Conservation (phyloP, 2,113 vertebrate genomes). For the Gobius niger region DNA sequence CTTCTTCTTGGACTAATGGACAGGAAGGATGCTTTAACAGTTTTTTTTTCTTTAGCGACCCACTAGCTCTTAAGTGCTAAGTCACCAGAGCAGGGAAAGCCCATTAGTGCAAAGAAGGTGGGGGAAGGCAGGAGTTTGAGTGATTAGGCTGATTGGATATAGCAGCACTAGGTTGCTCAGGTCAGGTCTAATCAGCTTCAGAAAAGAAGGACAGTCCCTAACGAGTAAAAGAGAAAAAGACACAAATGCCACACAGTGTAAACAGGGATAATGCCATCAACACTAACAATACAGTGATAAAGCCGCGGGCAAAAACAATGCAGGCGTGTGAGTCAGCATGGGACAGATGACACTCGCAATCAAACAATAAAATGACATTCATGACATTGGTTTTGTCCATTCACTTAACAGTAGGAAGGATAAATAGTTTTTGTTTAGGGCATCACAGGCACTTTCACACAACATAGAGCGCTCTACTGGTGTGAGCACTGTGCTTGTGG, state of each 20-base stretch:
- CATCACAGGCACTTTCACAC: slow-evolving; percentile 59
- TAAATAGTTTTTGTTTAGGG: slow-evolving; percentile 68
- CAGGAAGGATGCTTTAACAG: slow-evolving; percentile 67
- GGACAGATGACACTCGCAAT: slow-evolving; percentile 23
- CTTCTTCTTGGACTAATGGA: slow-evolving; percentile 43
- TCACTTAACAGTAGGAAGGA: slow-evolving; percentile 25
- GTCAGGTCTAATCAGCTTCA: slow-evolving; percentile 78
- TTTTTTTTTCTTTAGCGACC: slow-evolving; percentile 48
- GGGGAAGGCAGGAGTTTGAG: slow-evolving; percentile 65
- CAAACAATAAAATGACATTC: slow-evolving; percentile 21
- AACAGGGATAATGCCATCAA: slow-evolving; percentile 42
- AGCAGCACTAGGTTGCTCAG: slow-evolving; percentile 75
- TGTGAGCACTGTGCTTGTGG: slow-evolving; percentile 21
- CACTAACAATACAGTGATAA: slow-evolving; percentile 20
- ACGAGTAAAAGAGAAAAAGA: slow-evolving; percentile 57
- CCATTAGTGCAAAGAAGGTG: slow-evolving; percentile 76
- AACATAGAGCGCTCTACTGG: slow-evolving; percentile 34
- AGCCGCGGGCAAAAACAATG: slow-evolving; percentile 15
- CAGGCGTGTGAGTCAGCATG: slow-evolving; percentile 47
- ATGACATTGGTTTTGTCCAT: slow-evolving; percentile 27
- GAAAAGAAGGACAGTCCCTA: slow-evolving; percentile 64
- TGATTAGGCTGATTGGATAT: slow-evolving; percentile 79
- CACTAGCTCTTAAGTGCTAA: slow-evolving; percentile 75
- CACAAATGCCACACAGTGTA: slow-evolving; percentile 36
- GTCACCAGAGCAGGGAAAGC: slow-evolving; percentile 78